These are phyloP conservation scores for Caretta caretta DNA, from an alignment of 2,113 vertebrate species.

Conservation along the genomic window DNA sequence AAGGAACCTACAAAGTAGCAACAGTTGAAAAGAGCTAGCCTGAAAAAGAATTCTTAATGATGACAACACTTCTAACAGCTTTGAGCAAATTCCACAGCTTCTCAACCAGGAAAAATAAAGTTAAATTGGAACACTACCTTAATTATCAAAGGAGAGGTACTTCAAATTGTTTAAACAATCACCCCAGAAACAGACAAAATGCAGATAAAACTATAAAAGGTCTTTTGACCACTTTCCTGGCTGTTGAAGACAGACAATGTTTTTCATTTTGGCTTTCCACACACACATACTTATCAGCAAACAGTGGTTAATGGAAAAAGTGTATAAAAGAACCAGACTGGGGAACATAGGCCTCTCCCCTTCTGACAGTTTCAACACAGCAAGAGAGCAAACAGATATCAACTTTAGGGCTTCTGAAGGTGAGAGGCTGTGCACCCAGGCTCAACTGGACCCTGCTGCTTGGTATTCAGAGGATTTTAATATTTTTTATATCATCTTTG, in stretches of 20 bases:
- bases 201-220: not conserved
- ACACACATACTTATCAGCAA: accelerated
- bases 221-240: not conserved
- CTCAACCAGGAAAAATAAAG: not conserved
- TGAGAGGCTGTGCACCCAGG: not conserved
- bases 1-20: not conserved
- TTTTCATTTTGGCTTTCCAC: not conserved
- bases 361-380: accelerated
- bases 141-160: not conserved
- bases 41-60: not conserved
- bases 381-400: not conserved
- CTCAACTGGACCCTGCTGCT: not conserved
- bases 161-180: not conserved
- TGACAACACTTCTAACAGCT: not conserved
- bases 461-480: accelerated
- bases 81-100: not conserved
- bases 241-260: not conserved
- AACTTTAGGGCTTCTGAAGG: not conserved
- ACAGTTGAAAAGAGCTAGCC: not conserved
- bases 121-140: not conserved
- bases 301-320: not conserved
- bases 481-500: not conserved
- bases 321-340: not conserved
- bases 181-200: not conserved
- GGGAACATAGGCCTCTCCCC: not conserved